phyloP scores from a whole-genome alignment of 2,113 vertebrate species.

The Nettapus auritus region DNA sequence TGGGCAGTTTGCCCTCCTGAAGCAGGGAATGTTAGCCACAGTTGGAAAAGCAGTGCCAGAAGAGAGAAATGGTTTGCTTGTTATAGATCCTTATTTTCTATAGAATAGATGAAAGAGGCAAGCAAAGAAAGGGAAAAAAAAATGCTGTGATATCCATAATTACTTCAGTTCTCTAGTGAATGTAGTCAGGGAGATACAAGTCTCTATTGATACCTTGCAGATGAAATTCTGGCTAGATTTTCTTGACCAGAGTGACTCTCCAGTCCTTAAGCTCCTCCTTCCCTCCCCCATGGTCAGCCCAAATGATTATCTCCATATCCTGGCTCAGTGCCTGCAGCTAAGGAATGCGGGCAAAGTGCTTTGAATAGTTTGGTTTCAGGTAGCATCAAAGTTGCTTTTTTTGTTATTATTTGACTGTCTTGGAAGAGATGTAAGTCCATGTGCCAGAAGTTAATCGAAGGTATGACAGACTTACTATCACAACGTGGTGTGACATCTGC shows the following conservation, averaged over 20 bases:
- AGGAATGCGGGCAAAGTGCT: conserved; percentile 56
- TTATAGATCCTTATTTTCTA: background rate
- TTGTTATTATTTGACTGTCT: conserved; percentile 48
- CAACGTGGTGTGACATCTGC: conserved; percentile 6
- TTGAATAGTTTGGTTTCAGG: conserved; percentile 68
- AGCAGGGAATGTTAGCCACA: background rate
- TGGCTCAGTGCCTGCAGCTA: conserved; percentile 37
- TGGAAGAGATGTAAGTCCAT: conserved; percentile 46
- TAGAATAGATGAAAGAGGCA: background rate
- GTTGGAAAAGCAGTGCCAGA: background rate
- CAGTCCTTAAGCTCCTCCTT: background rate
- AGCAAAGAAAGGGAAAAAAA: background rate
- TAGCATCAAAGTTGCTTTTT: conserved; percentile 69
- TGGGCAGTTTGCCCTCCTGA: background rate
- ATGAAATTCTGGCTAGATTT: conserved; percentile 23
- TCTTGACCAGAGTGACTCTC: background rate
- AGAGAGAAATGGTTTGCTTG: background rate
- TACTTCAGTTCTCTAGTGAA: background rate
- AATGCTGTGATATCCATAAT: fast-evolving
- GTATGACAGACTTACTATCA: conserved; percentile 15
- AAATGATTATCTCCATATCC: conserved; percentile 50
- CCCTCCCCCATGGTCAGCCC: background rate
- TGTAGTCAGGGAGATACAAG: background rate
- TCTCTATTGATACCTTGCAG: background rate
- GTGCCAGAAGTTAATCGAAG: background rate